Percentiles rank a stretch among this genome's conserved stretches.
Evolutionary conservation across 1,140 invertebrate genomes (phyloP).

Genomic region (Papilio dardanus): DNA sequence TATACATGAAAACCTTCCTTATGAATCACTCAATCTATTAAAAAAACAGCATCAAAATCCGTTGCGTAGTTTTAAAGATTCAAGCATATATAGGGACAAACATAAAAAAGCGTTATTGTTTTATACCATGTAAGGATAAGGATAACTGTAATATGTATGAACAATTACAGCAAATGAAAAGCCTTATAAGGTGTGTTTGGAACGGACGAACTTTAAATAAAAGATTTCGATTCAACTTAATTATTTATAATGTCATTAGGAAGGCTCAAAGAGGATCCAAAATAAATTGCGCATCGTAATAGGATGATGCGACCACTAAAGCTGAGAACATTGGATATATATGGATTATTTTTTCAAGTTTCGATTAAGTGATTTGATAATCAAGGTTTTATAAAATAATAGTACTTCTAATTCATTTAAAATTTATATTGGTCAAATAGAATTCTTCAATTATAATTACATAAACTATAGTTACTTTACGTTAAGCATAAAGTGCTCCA

Average conservation of each 20-base stretch:
- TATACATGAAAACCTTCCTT: too few species aligned
- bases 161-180: constrained; percentile 21
- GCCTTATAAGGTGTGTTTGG: constrained; percentile 4
- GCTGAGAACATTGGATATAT: not conserved
- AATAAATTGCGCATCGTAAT: constrained; percentile 27
- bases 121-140: too few species aligned
- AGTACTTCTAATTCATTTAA: not conserved
- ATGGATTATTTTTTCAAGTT: not conserved
- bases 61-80: too few species aligned
- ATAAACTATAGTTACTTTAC: too few species aligned
- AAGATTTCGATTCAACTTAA: constrained; percentile 23
- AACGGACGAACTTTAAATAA: constrained; percentile 19
- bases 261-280: constrained; percentile 28
- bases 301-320: constrained; percentile 3
- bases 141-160: not conserved
- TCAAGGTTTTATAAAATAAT: not conserved
- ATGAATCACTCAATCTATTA: too few species aligned
- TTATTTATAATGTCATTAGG: constrained; percentile 37
- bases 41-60: too few species aligned
- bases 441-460: not conserved
- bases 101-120: too few species aligned
- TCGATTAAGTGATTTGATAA: too few species aligned
- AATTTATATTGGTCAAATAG: not conserved
- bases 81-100: too few species aligned
- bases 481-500: too few species aligned